Percentiles rank a stretch among this genome's conserved stretches.
Evolutionary conservation across 2,113 vertebrate genomes (phyloP).

Genomic region (Tursiops truncatus): DNA sequence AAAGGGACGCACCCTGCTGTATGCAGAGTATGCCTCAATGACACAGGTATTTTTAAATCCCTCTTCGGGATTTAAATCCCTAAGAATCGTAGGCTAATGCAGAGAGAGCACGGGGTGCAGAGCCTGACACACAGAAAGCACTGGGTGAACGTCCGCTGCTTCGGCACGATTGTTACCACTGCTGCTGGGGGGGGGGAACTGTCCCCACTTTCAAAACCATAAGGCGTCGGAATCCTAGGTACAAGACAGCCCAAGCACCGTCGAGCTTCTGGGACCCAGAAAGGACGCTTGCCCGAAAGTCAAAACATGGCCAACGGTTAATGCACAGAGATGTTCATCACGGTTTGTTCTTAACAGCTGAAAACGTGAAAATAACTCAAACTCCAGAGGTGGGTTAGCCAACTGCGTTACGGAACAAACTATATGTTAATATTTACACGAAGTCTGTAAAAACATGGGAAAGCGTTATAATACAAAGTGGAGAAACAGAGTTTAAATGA

Average conservation of each 20-base stretch:
- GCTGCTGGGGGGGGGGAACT: too few relatives aligned
- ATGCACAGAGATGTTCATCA: too few relatives aligned
- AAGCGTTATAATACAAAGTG: too few relatives aligned
- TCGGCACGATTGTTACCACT: fast-evolving
- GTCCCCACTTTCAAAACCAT: too few relatives aligned
- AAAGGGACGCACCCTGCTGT: neutral
- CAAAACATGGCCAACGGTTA: neutral
- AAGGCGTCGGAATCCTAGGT: fast-evolving
- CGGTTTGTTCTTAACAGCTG: neutral
- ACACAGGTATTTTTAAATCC: neutral
- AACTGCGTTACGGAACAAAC: neutral
- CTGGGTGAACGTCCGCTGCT: fast-evolving
- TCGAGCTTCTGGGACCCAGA: neutral
- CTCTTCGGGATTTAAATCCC: neutral
- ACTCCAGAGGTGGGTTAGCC: neutral
- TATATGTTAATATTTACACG: fast-evolving
- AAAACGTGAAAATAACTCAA: neutral
- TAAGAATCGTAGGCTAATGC: fast-evolving
- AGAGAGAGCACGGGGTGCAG: neutral
- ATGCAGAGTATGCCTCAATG: fast-evolving
- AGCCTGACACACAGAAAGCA: neutral
- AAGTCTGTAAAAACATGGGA: neutral
- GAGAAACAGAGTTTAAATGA: neutral
- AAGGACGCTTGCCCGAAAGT: neutral
- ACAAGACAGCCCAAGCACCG: neutral